Conservation (phyloP, 2,888 invertebrate genomes). For the Brenthis daphne region DNA sequence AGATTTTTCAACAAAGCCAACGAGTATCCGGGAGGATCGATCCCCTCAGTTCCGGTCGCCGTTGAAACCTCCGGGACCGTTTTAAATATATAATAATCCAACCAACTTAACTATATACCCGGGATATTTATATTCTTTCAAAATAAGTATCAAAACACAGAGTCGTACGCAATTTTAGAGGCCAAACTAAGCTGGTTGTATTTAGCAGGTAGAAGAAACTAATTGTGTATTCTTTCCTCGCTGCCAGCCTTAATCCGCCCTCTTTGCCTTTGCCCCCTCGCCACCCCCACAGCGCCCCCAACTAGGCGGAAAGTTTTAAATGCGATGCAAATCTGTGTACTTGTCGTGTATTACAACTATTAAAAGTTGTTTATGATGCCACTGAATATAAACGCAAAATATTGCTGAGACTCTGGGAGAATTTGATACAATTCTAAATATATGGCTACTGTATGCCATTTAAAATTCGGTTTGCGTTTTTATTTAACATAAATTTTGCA, state of each 20-base stretch:
- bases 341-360: conserved; percentile 39
- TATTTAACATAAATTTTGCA: too few relatives aligned
- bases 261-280: conserved; percentile 52
- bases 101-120: conserved; percentile 57
- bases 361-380: conserved; percentile 41
- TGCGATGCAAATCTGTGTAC: conserved; percentile 45
- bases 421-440: too few relatives aligned
- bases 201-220: conserved; percentile 75
- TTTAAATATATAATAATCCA: conserved; percentile 73
- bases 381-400: conserved; percentile 28
- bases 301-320: conserved; percentile 79
- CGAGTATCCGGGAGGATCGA: conserved; percentile 70
- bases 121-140: conserved; percentile 44
- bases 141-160: conserved; percentile 43
- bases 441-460: too few relatives aligned
- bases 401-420: background rate
- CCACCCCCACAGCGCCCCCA: conserved; percentile 60
- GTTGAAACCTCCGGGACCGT: conserved; percentile 63
- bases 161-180: conserved; percentile 39
- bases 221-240: conserved; percentile 83
- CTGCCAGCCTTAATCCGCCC: conserved; percentile 77
- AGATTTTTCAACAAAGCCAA: conserved; percentile 75
- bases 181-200: conserved; percentile 60
- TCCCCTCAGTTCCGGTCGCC: conserved; percentile 75
- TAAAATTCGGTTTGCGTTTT: too few relatives aligned